Conservation (phyloP, 2,113 vertebrate genomes). For the Ophiodon elongatus region DNA sequence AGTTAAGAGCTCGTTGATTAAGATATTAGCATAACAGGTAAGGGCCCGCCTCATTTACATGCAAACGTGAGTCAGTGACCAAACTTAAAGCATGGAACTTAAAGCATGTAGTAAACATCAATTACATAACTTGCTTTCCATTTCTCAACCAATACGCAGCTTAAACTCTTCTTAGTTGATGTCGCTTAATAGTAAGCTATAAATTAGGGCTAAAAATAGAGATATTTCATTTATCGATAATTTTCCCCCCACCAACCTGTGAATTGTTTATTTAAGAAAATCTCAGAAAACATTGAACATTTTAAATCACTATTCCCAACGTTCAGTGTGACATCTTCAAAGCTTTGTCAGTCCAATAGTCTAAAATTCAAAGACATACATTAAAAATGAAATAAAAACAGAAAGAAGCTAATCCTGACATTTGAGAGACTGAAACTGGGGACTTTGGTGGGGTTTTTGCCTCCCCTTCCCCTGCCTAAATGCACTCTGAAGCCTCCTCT, state of each 20-base stretch:
- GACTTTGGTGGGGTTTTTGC: not conserved
- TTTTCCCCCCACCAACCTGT: not conserved
- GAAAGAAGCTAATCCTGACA: not conserved
- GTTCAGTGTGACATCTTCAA: not conserved
- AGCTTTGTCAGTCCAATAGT: not conserved
- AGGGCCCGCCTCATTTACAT: conserved; percentile 34
- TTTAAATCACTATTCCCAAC: not conserved
- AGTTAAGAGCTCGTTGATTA: conserved; percentile 28
- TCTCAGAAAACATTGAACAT: not conserved
- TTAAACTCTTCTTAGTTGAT: not conserved
- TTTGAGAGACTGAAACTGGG: not conserved
- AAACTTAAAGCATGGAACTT: conserved; percentile 11
- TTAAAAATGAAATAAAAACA: not conserved
- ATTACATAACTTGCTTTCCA: not conserved
- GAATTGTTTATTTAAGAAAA: not conserved
- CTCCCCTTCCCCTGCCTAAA: conserved; percentile 10
- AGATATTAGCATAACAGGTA: conserved; percentile 59
- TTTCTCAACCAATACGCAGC: not conserved
- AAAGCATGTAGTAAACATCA: not conserved
- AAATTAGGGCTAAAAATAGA: not conserved
- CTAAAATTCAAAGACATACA: not conserved
- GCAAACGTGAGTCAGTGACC: conserved; percentile 20
- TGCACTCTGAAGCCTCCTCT: not conserved
- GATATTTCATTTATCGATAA: not conserved
- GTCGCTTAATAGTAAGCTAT: not conserved